Percentiles rank a stretch among this genome's conserved stretches.
Evolutionary conservation across 2,797 vertebrate species (phyloP).

Genomic region (Gymnoscopelus microlampas): DNA sequence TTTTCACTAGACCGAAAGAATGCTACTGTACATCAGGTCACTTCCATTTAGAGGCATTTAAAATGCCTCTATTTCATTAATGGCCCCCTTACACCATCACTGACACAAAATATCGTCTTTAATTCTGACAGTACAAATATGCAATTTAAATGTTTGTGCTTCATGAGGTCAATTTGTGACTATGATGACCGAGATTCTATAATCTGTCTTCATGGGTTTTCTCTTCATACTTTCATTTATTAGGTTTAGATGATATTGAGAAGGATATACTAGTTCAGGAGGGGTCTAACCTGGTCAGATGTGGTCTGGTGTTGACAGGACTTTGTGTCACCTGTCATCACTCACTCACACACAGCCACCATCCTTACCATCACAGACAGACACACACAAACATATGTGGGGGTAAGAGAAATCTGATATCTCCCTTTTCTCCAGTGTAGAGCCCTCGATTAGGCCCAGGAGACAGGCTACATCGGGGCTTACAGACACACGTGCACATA

Average conservation of each 20-base stretch:
- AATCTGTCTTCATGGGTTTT: constrained; percentile 57
- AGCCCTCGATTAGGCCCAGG: constrained; percentile 73
- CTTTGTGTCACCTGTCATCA: constrained; percentile 62
- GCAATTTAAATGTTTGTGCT: constrained; percentile 45
- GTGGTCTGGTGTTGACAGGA: constrained; percentile 44
- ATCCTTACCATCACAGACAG: constrained; percentile 53
- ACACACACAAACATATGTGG: constrained; percentile 54
- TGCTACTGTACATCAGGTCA: too few species aligned
- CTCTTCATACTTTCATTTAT: constrained; percentile 38
- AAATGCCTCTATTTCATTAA: too few species aligned
- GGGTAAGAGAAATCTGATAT: constrained; percentile 67
- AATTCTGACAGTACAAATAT: constrained; percentile 30
- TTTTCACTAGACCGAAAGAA: too few species aligned
- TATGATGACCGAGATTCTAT: constrained; percentile 56
- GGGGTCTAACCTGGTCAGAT: constrained; percentile 40
- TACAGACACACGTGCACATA: constrained; percentile 38
- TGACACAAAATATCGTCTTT: constrained; percentile 20
- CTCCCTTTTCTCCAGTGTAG: constrained; percentile 43
- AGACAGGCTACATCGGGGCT: constrained; percentile 67
- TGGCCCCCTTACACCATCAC: neutral
- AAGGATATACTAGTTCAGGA: constrained; percentile 36
- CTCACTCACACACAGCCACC: constrained; percentile 21
- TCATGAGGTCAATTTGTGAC: constrained; percentile 60
- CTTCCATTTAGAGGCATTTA: too few species aligned
- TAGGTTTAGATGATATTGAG: constrained; percentile 38